A percentile compares a stretch with the other conserved stretches of the same genome.
Evolutionary conservation across 2,888 invertebrate species (phyloP).

Genomic region (Drosophila acutilabella): DNA sequence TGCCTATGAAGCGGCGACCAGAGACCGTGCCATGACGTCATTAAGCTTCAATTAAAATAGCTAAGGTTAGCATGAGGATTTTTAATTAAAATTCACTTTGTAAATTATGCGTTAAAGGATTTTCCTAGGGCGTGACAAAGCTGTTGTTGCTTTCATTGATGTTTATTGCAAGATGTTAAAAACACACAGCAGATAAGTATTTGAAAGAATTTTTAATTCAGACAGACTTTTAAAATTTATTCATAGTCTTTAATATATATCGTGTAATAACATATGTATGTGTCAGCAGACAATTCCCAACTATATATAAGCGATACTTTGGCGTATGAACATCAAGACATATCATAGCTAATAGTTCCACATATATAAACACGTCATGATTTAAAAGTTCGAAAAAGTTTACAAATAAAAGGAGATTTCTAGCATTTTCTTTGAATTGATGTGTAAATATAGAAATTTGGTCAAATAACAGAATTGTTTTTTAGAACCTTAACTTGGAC

Average conservation of each 20-base stretch:
- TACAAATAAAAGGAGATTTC: constrained; percentile 12
- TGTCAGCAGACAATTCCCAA: no score
- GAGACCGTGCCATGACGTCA: constrained; percentile 65
- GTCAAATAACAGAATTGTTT: constrained; percentile 6
- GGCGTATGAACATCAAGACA: no score
- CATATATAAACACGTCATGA: not conserved
- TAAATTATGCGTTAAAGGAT: constrained; percentile 75
- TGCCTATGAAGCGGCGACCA: constrained; percentile 19
- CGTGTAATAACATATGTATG: not conserved
- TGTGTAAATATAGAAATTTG: constrained; percentile 39
- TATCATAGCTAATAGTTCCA: not conserved
- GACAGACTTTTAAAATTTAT: constrained; percentile 4
- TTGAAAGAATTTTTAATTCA: constrained; percentile 27
- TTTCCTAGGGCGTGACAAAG: constrained; percentile 51
- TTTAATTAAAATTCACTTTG: constrained; percentile 81
- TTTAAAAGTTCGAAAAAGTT: not conserved
- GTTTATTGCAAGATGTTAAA: constrained; percentile 27
- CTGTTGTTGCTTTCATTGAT: constrained; percentile 34
- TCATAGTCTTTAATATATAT: constrained; percentile 5
- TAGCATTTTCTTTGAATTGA: constrained; percentile 25
- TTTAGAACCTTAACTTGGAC: not conserved
- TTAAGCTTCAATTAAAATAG: constrained; percentile 81
- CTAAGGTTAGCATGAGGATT: constrained; percentile 78
- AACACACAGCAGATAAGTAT: constrained; percentile 27
- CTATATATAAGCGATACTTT: no score